Conservation (phyloP, 2,113 vertebrate genomes). For the Menidia beryllina region DNA sequence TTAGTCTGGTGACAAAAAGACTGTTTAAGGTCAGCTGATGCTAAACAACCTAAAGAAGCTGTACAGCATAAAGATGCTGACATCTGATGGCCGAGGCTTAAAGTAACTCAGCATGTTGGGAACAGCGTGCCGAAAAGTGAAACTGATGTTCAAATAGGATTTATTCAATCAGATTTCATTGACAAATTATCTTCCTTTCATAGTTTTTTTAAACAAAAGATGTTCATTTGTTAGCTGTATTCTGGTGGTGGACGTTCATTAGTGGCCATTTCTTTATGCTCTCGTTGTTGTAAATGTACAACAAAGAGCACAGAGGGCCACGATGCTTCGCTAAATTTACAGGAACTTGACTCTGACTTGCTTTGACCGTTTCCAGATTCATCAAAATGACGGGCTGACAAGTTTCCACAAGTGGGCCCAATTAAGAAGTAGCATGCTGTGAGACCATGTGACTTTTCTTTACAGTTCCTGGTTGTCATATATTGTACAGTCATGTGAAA, state of each 20-base stretch:
- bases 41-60: neutral
- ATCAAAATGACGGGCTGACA: constrained; percentile 34
- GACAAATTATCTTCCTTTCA: neutral
- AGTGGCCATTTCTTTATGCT: neutral
- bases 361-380: constrained; percentile 20
- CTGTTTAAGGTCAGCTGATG: neutral
- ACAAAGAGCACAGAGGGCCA: neutral
- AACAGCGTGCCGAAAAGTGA: neutral
- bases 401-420: constrained; percentile 54
- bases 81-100: neutral
- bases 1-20: neutral
- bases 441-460: constrained; percentile 41
- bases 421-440: constrained; percentile 57
- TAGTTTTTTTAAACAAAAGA: neutral
- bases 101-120: neutral
- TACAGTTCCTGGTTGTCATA: neutral
- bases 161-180: too few species aligned
- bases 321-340: constrained; percentile 5
- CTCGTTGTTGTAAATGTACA: constrained; percentile 4
- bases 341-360: constrained; percentile 10
- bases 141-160: neutral
- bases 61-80: neutral
- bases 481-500: constrained; percentile 22
- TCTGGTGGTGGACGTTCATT: neutral
- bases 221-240: neutral